Evolutionary conservation across 2,888 invertebrate species (phyloP), one percentile per base, ranked within the genome.

Genomic region (Ophion ellenae): DNA sequence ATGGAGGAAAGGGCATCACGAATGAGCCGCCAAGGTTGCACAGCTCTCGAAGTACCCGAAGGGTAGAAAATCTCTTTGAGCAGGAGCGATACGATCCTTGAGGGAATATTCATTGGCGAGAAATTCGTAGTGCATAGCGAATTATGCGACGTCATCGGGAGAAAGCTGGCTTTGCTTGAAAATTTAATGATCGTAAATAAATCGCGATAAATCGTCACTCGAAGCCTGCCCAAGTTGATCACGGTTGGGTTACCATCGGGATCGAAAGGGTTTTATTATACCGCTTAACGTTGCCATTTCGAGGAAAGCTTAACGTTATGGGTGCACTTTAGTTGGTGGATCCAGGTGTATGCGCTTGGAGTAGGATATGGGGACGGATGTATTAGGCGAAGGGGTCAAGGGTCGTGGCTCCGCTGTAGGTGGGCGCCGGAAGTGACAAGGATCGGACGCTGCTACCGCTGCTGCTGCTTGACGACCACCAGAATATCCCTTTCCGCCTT

Each of bases 331-430:
- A 63, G 20, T 69, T 45, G n/a, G 14, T 40, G 47, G 63, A 75
- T 66, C 53, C 53, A 53, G 24, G 64, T 64, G 64, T 71, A 24
- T 64, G 63, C 71, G 5, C 53, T 80, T 53, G 61, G 47, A 47
- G 63, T 20, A 20, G 24, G 45, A 14, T 14, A 53, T 14, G 53
- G 53, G 17, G 36, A 53, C 57, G 40, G 45, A 73, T 70, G 45
- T 71, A 47, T 64, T 64, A 63, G 20, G 64, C 53, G 66, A 71
- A 63, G 67, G 85, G 85, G 80, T 86, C 85, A 83, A 86, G 85
- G 83, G 80, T 83, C 83, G 63, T 76, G 59, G n/a, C 77, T 53
- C 17, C 17, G 53, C 81, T 75, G 20, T 63, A 28, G 24, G 64
- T 69, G 64, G n/a, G 36, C n/a, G 36, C 73, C 63, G 80, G 73